Evolutionary conservation across 2,888 invertebrate species (phyloP), one percentile per base, ranked within the genome.

Genomic region (Dioctria rufipes): DNA sequence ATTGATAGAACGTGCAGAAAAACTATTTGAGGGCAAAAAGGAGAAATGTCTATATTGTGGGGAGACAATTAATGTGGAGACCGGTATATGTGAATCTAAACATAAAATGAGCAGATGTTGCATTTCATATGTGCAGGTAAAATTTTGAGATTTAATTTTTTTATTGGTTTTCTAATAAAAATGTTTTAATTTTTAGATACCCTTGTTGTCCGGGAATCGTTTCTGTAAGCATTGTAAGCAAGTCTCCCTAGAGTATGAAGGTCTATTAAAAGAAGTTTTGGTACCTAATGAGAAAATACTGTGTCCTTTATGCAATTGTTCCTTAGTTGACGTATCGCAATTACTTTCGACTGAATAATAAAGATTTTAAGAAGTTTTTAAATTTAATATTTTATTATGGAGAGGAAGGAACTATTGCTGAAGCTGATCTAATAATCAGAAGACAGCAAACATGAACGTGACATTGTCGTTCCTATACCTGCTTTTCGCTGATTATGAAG

Each of bases 91-190:
- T 81, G 40, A 81, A 13, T 66, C 81, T 13, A 80, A 80, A 3
- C 86, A 86, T 61, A 80, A 83, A 25, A 81, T 84, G 5, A 81
- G 83, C 2, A 83, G 86, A n/a, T 88, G 88, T 80, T 84, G 81
- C 40, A 83, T 89, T 13, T 87, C 87, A 13, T 86, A 81, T 81
- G 46, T 86, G 0, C 85, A 86, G 85, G 88, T 88, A 83, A 63
- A 60, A 8, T 11, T 43, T 5, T 58, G 25, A 46, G 54, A 54
- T 54, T 54, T 54, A 54, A 6, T 73, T 73, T 2, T 25, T 25
- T 25, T 25, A 25, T 25, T 25, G 25, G 0, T 25, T 25, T 25
- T 25, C 25, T 25, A 25, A 25, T 25, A 5, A 73, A 42, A 6
- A 5, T 54, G 37, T 11, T 39, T 25, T 61, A 63, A 3, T 78